Percentiles rank a stretch among this genome's conserved stretches.
Evolutionary conservation across 1,140 invertebrate species (phyloP).

Genomic region (Cotesia typhae): DNA sequence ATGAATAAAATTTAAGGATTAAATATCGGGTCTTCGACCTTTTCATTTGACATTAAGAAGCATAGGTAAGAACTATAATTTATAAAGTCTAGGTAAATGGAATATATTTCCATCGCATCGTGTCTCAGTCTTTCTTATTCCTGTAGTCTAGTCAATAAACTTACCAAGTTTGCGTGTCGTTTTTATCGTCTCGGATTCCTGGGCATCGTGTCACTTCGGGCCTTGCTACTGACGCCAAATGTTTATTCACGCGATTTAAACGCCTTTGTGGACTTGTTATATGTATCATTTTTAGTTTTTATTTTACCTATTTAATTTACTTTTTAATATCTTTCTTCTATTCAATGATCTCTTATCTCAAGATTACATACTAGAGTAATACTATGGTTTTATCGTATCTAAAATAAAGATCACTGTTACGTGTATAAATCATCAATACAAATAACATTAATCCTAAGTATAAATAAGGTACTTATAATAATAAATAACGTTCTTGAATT

Average conservation of each 20-base stretch:
- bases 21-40: conserved; percentile 16
- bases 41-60: background rate
- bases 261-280: background rate
- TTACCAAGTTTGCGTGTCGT: conserved; percentile 32
- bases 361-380: no score
- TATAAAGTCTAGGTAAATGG: background rate
- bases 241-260: conserved; percentile 24
- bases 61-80: background rate
- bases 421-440: no score
- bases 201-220: conserved; percentile 12
- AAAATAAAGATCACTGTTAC: no score
- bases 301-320: background rate
- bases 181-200: conserved; percentile 32
- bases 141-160: conserved; percentile 21
- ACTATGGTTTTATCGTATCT: no score
- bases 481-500: no score
- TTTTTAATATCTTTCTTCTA: background rate
- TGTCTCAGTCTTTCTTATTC: no score
- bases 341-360: no score
- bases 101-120: conserved; percentile 1
- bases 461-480: no score
- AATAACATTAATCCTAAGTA: no score
- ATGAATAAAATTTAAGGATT: no score
- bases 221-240: conserved; percentile 28
- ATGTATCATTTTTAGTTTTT: background rate